Base-by-base conservation (phyloP, 2,797 vertebrate species). In the Sarcophilus harrisii region DNA sequence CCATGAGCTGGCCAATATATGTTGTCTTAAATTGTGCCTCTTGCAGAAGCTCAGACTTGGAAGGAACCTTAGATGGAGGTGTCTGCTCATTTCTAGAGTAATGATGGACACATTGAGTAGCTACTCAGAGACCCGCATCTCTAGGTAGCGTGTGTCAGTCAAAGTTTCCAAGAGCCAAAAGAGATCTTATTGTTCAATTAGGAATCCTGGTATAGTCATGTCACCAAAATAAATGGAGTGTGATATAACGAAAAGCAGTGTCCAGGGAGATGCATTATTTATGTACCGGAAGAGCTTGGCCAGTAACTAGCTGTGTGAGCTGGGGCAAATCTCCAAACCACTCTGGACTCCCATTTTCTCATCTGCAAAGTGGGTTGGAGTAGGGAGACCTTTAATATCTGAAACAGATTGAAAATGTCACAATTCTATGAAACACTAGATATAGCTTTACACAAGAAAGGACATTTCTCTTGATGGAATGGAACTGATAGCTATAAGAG, bases 321-420 rank as follows among this genome's bases (percentile, higher is more conserved):
- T 81, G 38, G 38, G 9, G 21, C 3, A 1, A 59, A 58, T 59
- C 58, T 59, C 58, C 28, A 27, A 29, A 59, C 27, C 0, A 45
- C 73, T 45, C 27, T 94, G 13, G 16, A 8, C 59, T n/a, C 97
- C 89, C n/a, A 13, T 57, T 87, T 90, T 10, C 21, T 13, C 57
- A 52, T 45, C 81, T 62, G 45, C 73, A 58, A 96, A 94, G 92
- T 49, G 93, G 16, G 90, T 27, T 81, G 73, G 21, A 87, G 38
- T 87, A 49, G 10, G 73, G 21, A 87, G 73, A 49, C 45, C 73
- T 96, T 90, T 92, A n/a, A 52, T 95, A 28, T 90, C 55, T 57
- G 27, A 92, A 91, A 27, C 32, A 11, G 54, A 90, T 81, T 30
- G 94, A 29, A 16, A 55, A 0, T 52, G 24, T 11, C 73, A 27